Evolutionary conservation across 1,140 invertebrate genomes (phyloP), one percentile per base, ranked within the genome.

Genomic region (Macrostomum lignano): DNA sequence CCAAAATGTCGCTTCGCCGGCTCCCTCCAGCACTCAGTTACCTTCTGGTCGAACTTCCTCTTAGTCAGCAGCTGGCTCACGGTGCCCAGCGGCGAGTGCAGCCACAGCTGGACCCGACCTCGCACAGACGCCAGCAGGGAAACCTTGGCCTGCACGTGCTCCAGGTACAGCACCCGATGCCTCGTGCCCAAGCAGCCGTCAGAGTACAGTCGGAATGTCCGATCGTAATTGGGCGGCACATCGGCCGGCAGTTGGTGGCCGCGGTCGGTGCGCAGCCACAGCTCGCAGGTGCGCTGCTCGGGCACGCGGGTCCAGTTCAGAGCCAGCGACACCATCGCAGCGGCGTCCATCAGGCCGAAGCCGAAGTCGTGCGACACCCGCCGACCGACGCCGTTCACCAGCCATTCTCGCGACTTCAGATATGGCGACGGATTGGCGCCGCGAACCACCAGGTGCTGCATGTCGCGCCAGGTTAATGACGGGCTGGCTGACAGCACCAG

Each of bases 401-500:
- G 59, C 74, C 74, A 78, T 1, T 71, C 72, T 2, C 3, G 3
- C 4, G 32, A 7, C 17, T 23, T 24, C 7, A 33, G 20, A 31
- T 20, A 14, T 11, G 13, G 13, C 5, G 11, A 17, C 5, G 14
- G 19, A 9, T n/a, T 9, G 5, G 32, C 32, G 4, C 22, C 26
- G 20, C 14, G 14, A 13, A 33, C 32, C 3, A 33, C 91, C 46
- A 98, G 60, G 58, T 96, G 88, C 50, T 98, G 88, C 28, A 98
- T 74, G 51, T 98, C 88, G 38, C 88, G 62, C 88, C 88, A 96
- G 1, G 81, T 86, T 35, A 98, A 55, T 39, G 69, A 67, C 1
- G 74, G 68, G 49, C 94, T 94, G 19, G 84, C 84, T 62, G 93
- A 82, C 21, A 93, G 63, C 15, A 82, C 82, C 21, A 93, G 60